phyloP scores from a whole-genome alignment of 2,797 vertebrate species.

The Strix occidentalis region DNA sequence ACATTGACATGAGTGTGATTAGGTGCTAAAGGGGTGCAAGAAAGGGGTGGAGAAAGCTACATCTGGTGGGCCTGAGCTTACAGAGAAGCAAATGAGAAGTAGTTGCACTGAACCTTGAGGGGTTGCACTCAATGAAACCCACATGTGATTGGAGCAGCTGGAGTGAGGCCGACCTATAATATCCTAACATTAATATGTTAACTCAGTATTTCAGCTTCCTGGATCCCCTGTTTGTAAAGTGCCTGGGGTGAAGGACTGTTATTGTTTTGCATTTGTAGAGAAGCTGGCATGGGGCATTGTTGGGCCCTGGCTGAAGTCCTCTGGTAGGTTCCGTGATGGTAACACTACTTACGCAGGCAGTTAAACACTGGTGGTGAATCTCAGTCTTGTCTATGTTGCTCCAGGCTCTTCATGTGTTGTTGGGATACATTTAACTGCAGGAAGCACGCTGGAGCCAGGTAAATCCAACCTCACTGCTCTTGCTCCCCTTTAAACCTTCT shows the following conservation, averaged over 20 bases:
- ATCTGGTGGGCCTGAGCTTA: background rate
- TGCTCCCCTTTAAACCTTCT: background rate
- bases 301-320: background rate
- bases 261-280: background rate
- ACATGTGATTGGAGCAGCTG: fast-evolving
- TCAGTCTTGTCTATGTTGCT: background rate
- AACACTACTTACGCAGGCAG: background rate
- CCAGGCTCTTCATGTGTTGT: background rate
- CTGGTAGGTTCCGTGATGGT: background rate
- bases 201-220: background rate
- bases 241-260: background rate
- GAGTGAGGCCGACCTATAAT: background rate
- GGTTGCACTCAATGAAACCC: background rate
- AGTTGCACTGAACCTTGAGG: background rate
- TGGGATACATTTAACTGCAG: background rate
- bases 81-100: background rate
- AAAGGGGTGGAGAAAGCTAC: background rate
- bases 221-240: background rate
- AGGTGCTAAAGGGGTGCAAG: background rate
- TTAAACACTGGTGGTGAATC: background rate
- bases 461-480: background rate
- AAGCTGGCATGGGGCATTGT: background rate
- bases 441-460: background rate
- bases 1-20: background rate
- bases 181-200: background rate